phyloP scores from a whole-genome alignment of 92 coral and sea anemone genomes.

The Hydrozoanthus gracilis region DNA sequence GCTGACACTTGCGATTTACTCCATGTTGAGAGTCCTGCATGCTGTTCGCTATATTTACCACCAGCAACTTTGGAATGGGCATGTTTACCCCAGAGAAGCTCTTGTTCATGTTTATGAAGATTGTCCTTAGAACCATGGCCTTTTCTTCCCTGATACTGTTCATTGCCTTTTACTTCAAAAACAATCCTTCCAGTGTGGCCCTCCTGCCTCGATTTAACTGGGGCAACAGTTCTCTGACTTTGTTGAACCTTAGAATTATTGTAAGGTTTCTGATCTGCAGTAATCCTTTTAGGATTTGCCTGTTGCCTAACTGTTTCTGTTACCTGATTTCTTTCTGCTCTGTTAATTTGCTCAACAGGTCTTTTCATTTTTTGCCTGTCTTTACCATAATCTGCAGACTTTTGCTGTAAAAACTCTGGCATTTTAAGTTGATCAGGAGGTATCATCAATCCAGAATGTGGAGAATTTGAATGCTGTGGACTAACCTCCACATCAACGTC shows the following conservation, averaged over 20 bases:
- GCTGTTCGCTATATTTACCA: background rate
- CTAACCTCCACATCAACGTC: slow-evolving; percentile 70
- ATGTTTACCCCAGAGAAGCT: background rate
- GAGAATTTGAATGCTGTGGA: slow-evolving; percentile 11
- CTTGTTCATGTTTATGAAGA: background rate
- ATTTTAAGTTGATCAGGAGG: slow-evolving; percentile 77
- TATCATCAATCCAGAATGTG: slow-evolving; percentile 65
- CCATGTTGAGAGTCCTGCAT: background rate
- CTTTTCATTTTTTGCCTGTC: background rate
- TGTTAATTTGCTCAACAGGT: background rate
- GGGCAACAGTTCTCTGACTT: background rate
- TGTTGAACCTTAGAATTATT: background rate
- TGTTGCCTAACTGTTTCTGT: slow-evolving; percentile 32
- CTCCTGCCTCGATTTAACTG: slow-evolving; percentile 1
- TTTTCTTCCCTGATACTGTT: background rate
- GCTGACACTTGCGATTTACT: slow-evolving; percentile 33
- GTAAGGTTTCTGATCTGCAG: background rate
- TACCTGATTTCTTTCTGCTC: background rate
- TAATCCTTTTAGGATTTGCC: slow-evolving; percentile 9
- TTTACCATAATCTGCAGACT: background rate
- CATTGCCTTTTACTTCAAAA: slow-evolving; percentile 16
- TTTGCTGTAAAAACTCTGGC: slow-evolving; percentile 74
- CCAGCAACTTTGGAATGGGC: background rate
- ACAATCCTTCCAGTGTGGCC: slow-evolving; percentile 12
- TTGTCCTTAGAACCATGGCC: background rate